Percentiles rank a stretch among this genome's conserved stretches.
Evolutionary conservation across 2,888 invertebrate species (phyloP).

Genomic region (Diarsia dahlii): DNA sequence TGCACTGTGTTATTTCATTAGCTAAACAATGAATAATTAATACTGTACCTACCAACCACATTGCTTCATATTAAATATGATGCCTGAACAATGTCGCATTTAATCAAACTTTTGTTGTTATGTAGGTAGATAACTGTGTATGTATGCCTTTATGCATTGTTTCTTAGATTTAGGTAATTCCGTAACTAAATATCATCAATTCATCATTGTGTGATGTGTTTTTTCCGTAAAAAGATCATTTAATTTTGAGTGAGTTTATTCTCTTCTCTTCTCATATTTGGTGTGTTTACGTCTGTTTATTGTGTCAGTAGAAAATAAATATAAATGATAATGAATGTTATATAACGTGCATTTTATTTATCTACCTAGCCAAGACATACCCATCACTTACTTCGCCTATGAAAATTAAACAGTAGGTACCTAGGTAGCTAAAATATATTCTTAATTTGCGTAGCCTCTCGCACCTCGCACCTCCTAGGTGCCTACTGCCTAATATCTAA

Average conservation of each 20-base stretch:
- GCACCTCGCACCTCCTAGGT: too few species aligned
- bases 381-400: not conserved
- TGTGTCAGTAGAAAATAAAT: slow-evolving; percentile 15
- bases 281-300: not conserved
- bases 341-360: slow-evolving; percentile 14
- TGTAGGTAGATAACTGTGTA: not conserved
- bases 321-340: not conserved
- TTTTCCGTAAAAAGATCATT: slow-evolving; percentile 2
- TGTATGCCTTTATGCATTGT: not conserved
- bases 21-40: slow-evolving; percentile 8
- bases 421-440: not conserved
- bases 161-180: not conserved
- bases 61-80: not conserved
- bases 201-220: slow-evolving; percentile 4
- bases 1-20: slow-evolving; percentile 1
- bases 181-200: not conserved
- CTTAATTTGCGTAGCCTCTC: not conserved
- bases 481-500: not conserved
- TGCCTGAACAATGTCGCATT: slow-evolving; percentile 19
- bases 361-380: not conserved
- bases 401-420: not conserved
- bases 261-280: not conserved
- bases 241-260: not conserved
- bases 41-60: not conserved
- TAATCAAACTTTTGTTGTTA: slow-evolving; percentile 1